Percentiles rank a stretch among this genome's conserved stretches.
Conservation (phyloP, 2,888 invertebrate genomes). For the Spilarctia lutea region DNA sequence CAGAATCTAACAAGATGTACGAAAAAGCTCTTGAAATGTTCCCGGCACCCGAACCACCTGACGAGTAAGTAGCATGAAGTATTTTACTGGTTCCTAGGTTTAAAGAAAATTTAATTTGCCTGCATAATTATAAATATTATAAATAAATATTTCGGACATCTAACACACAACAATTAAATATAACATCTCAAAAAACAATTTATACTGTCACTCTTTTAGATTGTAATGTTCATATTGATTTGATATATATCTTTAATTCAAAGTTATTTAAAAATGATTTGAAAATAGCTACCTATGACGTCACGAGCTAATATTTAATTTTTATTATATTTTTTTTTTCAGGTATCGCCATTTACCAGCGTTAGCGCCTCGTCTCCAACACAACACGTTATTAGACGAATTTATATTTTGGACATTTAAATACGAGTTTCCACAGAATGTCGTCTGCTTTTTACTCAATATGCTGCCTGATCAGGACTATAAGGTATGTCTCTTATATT, state of each 20-base stretch:
- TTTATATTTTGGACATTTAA: conserved; percentile 99
- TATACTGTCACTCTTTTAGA: too few species aligned
- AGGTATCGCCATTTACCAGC: conserved; percentile 94
- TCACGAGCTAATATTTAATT: too few species aligned
- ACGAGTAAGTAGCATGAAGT: conserved; percentile 84
- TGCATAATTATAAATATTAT: too few species aligned
- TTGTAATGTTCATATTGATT: too few species aligned
- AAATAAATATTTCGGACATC: too few species aligned
- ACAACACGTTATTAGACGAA: conserved; percentile 96
- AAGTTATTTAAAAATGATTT: too few species aligned
- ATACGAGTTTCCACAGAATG: conserved; percentile 98
- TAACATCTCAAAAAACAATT: too few species aligned
- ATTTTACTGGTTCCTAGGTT: too few species aligned
- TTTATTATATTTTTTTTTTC: conserved; percentile 61
- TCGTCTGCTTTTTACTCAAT: conserved; percentile 97
- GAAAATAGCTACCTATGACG: too few species aligned
- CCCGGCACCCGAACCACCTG: conserved; percentile 88
- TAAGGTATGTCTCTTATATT: conserved; percentile 87
- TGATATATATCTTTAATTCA: too few species aligned
- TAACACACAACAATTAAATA: too few species aligned
- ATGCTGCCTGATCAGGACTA: conserved; percentile 98
- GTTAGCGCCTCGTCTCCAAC: conserved; percentile 91
- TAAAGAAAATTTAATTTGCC: too few species aligned
- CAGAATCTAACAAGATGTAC: conserved; percentile 91
- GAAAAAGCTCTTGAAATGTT: conserved; percentile 93